Percentiles rank a stretch among this genome's conserved stretches.
Evolutionary conservation across 2,797 vertebrate species (phyloP).

Genomic region (Dipus sagitta): DNA sequence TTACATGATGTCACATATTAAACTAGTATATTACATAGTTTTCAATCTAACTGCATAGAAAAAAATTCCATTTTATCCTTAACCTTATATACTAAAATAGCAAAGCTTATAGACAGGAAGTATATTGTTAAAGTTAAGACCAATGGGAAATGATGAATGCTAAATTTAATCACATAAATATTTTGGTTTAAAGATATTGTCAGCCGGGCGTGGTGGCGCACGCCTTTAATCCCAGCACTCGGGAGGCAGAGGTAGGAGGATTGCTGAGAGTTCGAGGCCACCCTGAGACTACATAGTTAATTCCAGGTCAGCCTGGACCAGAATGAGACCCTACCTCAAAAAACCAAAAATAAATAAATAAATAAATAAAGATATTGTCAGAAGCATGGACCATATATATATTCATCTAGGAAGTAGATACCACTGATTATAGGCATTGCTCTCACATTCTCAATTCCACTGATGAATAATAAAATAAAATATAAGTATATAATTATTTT

Average conservation of each 20-base stretch:
- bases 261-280: too few species aligned
- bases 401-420: background rate
- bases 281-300: too few species aligned
- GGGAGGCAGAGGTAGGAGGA: too few species aligned
- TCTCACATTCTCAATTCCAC: background rate
- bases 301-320: too few species aligned
- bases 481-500: background rate
- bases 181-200: too few species aligned
- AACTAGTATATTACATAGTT: background rate
- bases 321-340: too few species aligned
- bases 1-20: background rate
- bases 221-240: too few species aligned
- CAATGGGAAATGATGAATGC: background rate
- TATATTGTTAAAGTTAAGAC: background rate
- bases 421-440: background rate
- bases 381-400: background rate
- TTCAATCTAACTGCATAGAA: background rate
- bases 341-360: too few species aligned
- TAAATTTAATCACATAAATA: constrained; percentile 41
- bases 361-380: constrained; percentile 25
- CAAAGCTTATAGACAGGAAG: background rate
- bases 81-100: constrained; percentile 18
- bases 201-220: too few species aligned
- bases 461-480: background rate
- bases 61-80: constrained; percentile 34